Base-by-base conservation (phyloP, 2,797 vertebrate genomes). In the Platalea minor region DNA sequence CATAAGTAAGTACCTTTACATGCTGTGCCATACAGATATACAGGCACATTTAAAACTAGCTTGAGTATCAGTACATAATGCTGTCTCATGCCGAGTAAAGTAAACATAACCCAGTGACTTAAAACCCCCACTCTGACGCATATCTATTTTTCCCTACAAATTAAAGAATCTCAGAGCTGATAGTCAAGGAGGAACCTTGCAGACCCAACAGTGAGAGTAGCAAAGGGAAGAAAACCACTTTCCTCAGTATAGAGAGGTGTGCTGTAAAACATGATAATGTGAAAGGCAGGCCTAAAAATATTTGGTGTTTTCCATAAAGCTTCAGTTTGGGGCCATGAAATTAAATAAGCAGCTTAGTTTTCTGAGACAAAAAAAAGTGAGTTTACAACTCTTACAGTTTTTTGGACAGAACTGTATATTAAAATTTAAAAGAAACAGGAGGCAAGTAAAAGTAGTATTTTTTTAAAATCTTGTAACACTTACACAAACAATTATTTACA, bases 31-130 rank as follows among this genome's bases (percentile, higher is more conserved):
- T 59, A 83, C 51, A 79, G 83, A 64, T 33, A 83, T 1, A 54
- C 17, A 77, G 33, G 45, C 50, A 72, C 9, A 53, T 57, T 68
- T 80, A 89, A 60, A 85, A 17, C 48, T 41, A 53, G 26, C 53
- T 92, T 0, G 0, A 85, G 50, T 68, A 91, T 75, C 67, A 39
- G 21, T 43, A 67, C 51, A 46, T 5, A 56, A 56, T 29, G 64
- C 37, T 85, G 65, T 31, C 65, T 81, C 13, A 5, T 4, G 2
- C 48, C 76, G 80, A 63, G 59, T 29, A 59, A 79, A 89, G 60
- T 80, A 93, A 94, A 96, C 64, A 64, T 45, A 87, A 87, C n/a
- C 37, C 70, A 80, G n/a, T 64, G 70, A 95, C 80, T 92, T 75
- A 56, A 95, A 85, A 76, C 45, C 24, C 48, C 24, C 54, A 37